Evolutionary conservation across 1,140 invertebrate species (phyloP).

Genomic region (Ostrea edulis): DNA sequence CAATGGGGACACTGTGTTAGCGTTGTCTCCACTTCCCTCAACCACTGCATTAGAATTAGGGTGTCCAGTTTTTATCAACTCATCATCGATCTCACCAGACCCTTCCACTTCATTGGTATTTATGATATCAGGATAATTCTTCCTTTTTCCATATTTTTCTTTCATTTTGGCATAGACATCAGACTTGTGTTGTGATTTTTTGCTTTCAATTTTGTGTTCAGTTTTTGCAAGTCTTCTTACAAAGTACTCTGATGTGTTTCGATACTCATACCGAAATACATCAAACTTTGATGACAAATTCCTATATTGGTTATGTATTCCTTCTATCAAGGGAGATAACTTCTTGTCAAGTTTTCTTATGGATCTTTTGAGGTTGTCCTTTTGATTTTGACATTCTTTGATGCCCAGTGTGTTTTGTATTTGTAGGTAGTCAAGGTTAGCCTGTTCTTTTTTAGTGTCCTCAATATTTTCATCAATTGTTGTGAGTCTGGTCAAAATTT

Average conservation of each 20-base stretch:
- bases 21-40: slow-evolving; percentile 38
- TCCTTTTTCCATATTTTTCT: slow-evolving; percentile 28
- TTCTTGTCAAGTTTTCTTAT: slow-evolving; percentile 49
- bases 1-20: slow-evolving; percentile 26
- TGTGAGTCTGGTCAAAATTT: slow-evolving; percentile 55
- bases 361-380: slow-evolving; percentile 48
- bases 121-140: background rate
- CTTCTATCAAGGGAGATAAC: background rate
- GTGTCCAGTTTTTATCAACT: slow-evolving; percentile 24
- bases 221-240: background rate
- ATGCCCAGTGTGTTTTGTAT: slow-evolving; percentile 34
- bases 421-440: slow-evolving; percentile 39
- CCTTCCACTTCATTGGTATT: slow-evolving; percentile 48
- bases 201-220: slow-evolving; percentile 15
- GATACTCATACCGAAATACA: background rate
- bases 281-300: slow-evolving; percentile 28
- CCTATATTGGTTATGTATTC: background rate
- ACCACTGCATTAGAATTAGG: background rate
- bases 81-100: slow-evolving; percentile 57
- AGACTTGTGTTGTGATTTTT: no score
- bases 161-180: slow-evolving; percentile 20
- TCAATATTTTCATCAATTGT: slow-evolving; percentile 55
- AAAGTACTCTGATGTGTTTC: background rate
- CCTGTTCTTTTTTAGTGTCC: slow-evolving; percentile 42
- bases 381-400: slow-evolving; percentile 35